phyloP scores from a whole-genome alignment of 2,113 vertebrate genomes.

The Ancistrus triradiatus region DNA sequence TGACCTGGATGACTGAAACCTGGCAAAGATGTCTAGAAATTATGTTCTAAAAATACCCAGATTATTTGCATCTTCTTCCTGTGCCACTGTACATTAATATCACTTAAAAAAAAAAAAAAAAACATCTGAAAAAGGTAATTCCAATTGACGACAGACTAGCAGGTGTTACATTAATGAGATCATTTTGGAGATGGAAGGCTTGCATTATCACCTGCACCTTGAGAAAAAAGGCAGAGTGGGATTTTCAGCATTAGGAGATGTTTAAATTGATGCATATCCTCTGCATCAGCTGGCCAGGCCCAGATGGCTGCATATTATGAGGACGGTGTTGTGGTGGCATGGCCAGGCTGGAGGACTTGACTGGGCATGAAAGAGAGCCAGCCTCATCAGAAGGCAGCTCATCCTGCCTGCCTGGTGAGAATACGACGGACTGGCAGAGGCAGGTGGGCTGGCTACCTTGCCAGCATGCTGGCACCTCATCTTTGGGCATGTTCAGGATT shows the following conservation, averaged over 20 bases:
- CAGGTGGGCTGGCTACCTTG: slow-evolving; percentile 51
- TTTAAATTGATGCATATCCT: slow-evolving; percentile 43
- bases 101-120: too few species aligned
- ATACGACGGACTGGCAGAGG: slow-evolving; percentile 31
- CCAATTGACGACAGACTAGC: neutral
- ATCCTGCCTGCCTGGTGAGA: slow-evolving; percentile 42
- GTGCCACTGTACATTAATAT: neutral
- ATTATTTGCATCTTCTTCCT: neutral
- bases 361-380: slow-evolving; percentile 39
- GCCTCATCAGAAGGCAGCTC: slow-evolving; percentile 51
- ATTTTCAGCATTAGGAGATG: slow-evolving; percentile 26
- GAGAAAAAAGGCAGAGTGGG: slow-evolving; percentile 10
- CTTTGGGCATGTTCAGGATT: slow-evolving; percentile 45
- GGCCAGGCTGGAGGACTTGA: slow-evolving; percentile 25
- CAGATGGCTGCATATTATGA: slow-evolving; percentile 42
- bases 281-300: slow-evolving; percentile 11
- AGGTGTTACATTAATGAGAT: neutral
- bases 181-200: slow-evolving; percentile 33
- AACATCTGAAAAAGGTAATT: too few species aligned
- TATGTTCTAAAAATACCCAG: neutral
- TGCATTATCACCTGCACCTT: slow-evolving; percentile 39
- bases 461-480: slow-evolving; percentile 47
- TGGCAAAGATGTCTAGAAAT: neutral
- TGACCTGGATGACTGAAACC: too few species aligned
- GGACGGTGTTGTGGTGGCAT: slow-evolving; percentile 38